Conservation (phyloP, 2,888 invertebrate genomes). For the Acanthacorydalis orientalis region DNA sequence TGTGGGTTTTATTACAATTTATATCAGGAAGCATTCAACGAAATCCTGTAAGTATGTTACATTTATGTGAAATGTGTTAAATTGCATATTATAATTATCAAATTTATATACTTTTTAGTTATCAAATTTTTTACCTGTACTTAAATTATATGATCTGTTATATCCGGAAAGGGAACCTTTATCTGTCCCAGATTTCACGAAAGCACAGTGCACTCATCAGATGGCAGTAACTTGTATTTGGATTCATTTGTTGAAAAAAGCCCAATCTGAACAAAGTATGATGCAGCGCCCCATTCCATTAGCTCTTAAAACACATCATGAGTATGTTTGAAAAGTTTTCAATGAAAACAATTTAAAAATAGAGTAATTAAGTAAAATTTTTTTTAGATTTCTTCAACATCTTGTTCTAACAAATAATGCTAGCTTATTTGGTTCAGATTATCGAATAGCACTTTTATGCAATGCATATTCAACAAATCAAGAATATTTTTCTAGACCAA, state of each 20-base stretch:
- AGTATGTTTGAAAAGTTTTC: constrained; percentile 33
- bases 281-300: constrained; percentile 62
- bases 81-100: not conserved
- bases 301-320: constrained; percentile 66
- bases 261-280: constrained; percentile 55
- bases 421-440: constrained; percentile 69
- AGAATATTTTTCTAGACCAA: constrained; percentile 78
- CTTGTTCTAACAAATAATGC: constrained; percentile 55
- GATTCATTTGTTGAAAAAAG: constrained; percentile 90
- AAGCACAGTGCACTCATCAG: constrained; percentile 71
- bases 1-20: constrained; percentile 96
- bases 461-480: constrained; percentile 92
- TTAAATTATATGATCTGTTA: constrained; percentile 77
- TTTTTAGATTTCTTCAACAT: constrained; percentile 64
- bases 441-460: constrained; percentile 77
- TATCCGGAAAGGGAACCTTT: constrained; percentile 86
- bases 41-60: constrained; percentile 48
- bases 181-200: constrained; percentile 75
- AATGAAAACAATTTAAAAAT: no score
- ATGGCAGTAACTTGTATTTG: constrained; percentile 94
- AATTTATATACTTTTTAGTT: constrained; percentile 29
- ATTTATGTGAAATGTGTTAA: not conserved
- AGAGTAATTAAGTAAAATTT: not conserved
- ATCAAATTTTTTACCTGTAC: constrained; percentile 74
- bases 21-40: constrained; percentile 93